Evolutionary conservation across 2,888 invertebrate genomes (phyloP).

Genomic region (Monochamus alternatus): DNA sequence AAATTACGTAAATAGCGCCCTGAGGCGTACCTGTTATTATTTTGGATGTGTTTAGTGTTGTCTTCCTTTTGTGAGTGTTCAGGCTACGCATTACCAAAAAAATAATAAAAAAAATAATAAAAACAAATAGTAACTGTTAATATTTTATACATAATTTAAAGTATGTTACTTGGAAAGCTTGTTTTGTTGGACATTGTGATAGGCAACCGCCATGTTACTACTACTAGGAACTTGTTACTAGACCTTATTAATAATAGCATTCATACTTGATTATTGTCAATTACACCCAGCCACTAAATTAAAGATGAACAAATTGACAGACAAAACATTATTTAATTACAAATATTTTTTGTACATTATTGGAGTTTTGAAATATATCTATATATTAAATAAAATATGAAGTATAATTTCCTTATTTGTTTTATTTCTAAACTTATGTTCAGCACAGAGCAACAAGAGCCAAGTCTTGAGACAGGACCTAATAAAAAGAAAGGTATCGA

Average conservation of each 20-base stretch:
- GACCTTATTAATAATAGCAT: constrained; percentile 67
- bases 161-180: constrained; percentile 71
- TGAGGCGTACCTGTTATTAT: constrained; percentile 45
- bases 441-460: neutral
- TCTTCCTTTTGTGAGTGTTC: constrained; percentile 71
- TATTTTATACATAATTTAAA: constrained; percentile 73
- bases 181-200: constrained; percentile 73
- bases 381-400: constrained; percentile 70
- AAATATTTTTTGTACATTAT: constrained; percentile 85
- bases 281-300: constrained; percentile 70
- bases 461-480: too few relatives aligned
- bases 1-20: constrained; percentile 47
- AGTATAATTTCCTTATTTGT: constrained; percentile 59
- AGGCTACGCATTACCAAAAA: constrained; percentile 72
- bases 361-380: constrained; percentile 81
- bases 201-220: constrained; percentile 72
- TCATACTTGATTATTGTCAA: constrained; percentile 72
- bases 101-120: constrained; percentile 45
- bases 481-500: too few relatives aligned
- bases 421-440: constrained; percentile 22
- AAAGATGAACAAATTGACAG: constrained; percentile 74
- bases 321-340: constrained; percentile 75
- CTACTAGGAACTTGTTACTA: constrained; percentile 70
- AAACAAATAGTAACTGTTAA: constrained; percentile 71
- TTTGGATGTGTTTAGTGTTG: constrained; percentile 68